Conservation (phyloP, 2,888 invertebrate species). For the Scaptomyza cyrtandrae region DNA sequence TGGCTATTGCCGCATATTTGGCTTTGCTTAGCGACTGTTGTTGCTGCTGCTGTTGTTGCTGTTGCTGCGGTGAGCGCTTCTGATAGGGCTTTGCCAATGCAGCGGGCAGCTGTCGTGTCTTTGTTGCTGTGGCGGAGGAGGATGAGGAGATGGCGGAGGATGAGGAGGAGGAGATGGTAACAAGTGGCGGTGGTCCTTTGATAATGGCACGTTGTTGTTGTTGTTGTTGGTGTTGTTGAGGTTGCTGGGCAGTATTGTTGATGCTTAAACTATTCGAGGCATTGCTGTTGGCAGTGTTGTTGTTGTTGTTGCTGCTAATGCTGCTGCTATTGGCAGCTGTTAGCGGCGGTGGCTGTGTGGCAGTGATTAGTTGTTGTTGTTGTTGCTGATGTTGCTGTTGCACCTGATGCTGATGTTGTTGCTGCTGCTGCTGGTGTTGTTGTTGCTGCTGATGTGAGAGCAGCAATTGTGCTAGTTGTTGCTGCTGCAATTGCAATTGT, state of each 20-base stretch:
- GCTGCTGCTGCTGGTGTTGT: constrained; percentile 71
- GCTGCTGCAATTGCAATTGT: constrained; percentile 78
- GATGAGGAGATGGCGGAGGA: constrained; percentile 1
- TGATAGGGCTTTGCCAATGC: constrained; percentile 79
- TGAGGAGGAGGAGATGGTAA: constrained; percentile 59
- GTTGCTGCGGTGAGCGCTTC: constrained; percentile 56
- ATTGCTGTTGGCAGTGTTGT: constrained; percentile 55
- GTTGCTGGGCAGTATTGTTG: constrained; percentile 56
- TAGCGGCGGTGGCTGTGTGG: constrained; percentile 80
- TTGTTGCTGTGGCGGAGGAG: constrained; percentile 21
- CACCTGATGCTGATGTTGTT: constrained; percentile 69
- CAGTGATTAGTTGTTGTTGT: constrained; percentile 71
- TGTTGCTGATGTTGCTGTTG: constrained; percentile 54
- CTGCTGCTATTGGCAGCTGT: constrained; percentile 67
- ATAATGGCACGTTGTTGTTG: constrained; percentile 58
- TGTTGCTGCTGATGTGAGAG: constrained; percentile 64
- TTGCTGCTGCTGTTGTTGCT: constrained; percentile 26
- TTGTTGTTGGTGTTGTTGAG: constrained; percentile 36
- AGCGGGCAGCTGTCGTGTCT: constrained; percentile 48
- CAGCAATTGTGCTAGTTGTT: constrained; percentile 63
- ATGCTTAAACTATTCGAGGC: constrained; percentile 63
- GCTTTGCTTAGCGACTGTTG: constrained; percentile 52
- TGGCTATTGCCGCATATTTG: constrained; percentile 75
- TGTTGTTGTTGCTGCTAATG: constrained; percentile 50
- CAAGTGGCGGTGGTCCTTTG: constrained; percentile 62